phyloP scores from a whole-genome alignment of 1,140 invertebrate species.

The Drosophila guanche region DNA sequence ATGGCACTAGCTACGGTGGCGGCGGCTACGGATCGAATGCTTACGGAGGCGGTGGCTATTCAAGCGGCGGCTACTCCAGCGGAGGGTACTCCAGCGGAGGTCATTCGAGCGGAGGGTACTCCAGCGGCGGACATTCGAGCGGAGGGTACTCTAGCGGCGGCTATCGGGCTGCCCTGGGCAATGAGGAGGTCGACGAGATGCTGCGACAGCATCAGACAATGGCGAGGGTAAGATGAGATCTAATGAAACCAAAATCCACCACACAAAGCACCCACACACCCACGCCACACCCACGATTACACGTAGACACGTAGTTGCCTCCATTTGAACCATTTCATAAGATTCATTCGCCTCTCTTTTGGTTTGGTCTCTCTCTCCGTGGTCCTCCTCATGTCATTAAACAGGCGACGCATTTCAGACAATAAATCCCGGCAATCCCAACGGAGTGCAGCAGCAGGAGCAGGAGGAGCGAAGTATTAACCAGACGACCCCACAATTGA shows the following conservation, averaged over 20 bases:
- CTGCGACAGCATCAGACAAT: conserved; percentile 60
- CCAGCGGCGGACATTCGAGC: conserved; percentile 19
- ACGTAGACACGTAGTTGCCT: conserved; percentile 17
- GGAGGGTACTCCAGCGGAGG: conserved; percentile 27
- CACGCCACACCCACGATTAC: conserved; percentile 5
- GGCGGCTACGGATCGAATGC: conserved; percentile 40
- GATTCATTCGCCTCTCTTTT: conserved; percentile 49
- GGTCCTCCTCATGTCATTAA: conserved; percentile 70
- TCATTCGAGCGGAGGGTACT: conserved; percentile 29
- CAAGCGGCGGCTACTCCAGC: conserved; percentile 22
- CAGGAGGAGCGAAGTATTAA: conserved; percentile 6
- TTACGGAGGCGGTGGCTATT: conserved; percentile 34
- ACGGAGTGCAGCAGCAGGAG: conserved; percentile 18
- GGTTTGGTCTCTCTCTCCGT: too few species aligned
- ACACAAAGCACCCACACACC: conserved; percentile 10
- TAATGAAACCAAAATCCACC: background rate
- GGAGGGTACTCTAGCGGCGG: conserved; percentile 33
- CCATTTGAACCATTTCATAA: conserved; percentile 63
- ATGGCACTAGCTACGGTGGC: conserved; percentile 46
- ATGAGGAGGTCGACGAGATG: conserved; percentile 74
- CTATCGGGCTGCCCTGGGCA: conserved; percentile 71
- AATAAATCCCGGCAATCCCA: conserved; percentile 50
- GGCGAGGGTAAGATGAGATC: conserved; percentile 55
- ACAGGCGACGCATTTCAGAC: conserved; percentile 83
- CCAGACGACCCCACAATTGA: conserved; percentile 11